Base-by-base conservation (phyloP, 2,888 invertebrate species). In the Drosophila flavopinicola region DNA sequence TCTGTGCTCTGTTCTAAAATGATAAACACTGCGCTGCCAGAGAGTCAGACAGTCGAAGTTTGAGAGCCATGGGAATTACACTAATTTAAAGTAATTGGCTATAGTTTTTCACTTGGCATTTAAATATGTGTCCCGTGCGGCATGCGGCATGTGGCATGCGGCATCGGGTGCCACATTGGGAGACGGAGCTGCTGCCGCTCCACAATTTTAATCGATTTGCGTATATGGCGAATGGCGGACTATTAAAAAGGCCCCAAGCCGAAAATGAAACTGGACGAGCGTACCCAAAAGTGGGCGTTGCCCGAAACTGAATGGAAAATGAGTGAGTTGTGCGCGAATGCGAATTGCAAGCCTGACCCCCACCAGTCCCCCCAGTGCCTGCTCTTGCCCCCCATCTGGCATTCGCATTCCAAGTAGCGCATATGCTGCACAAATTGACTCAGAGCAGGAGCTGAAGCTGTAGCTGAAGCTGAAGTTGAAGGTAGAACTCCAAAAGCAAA, bases 81-180 rank as follows among this genome's bases (percentile, higher is more conserved):
- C 90, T 90, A 90, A 90, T 90, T 90, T 90, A 89, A 88, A 88
- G 89, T 89, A 89, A 90, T 89, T 89, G 89, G 86, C 79, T 88
- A 82, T 83, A 83, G 83, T 86, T 88, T 88, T 88, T 88, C 85
- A 88, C 88, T 87, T 88, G 79, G 85, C 87, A 88, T 88, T 88
- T 88, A 87, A 88, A 88, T 88, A 79, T 83, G 79, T 84, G 79
- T 84, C 73, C 70, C 64, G 67, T 52, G 58, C 52, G 37, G 38
- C n/a, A n/a, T n/a, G n/a, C n/a, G n/a, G n/a, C n/a, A n/a, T n/a
- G n/a, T n/a, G 13, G 17, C 60, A 38, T 5, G 24, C 23, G 25
- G 13, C 44, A 70, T 68, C 54, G 56, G 60, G 48, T 69, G 63
- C 66, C 37, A 61, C 70, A 66, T 57, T n/a, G n/a, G 58, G 7